Evolutionary conservation across 1,140 invertebrate genomes (phyloP).

Genomic region (Drosophila nasuta): DNA sequence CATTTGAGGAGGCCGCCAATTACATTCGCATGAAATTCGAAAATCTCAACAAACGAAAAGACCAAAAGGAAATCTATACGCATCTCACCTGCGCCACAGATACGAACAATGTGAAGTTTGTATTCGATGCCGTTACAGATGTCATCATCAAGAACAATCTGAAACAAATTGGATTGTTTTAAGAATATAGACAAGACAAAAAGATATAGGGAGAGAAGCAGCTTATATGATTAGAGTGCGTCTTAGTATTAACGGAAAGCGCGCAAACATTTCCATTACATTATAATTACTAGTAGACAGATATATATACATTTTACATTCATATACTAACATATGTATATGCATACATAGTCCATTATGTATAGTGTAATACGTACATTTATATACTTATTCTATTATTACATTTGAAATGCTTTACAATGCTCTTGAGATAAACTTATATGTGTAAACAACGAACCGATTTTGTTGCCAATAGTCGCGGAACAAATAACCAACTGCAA

Average conservation of each 20-base stretch:
- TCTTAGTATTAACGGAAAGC: constrained; percentile 77
- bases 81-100: constrained; percentile 97
- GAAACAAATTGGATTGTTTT: constrained; percentile 93
- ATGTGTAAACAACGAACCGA: constrained; percentile 52
- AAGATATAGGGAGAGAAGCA: constrained; percentile 1
- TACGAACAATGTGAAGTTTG: constrained; percentile 96
- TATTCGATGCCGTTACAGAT: constrained; percentile 96
- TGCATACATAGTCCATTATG: constrained; percentile 23
- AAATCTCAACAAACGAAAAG: constrained; percentile 93
- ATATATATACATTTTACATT: constrained; percentile 18
- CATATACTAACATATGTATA: background rate
- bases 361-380: constrained; percentile 22
- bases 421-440: constrained; percentile 48
- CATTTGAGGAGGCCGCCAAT: constrained; percentile 93
- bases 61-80: constrained; percentile 96
- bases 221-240: constrained; percentile 53
- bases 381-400: constrained; percentile 11
- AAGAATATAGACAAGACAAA: constrained; percentile 26
- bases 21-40: constrained; percentile 97
- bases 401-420: constrained; percentile 63
- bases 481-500: constrained; percentile 69
- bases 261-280: constrained; percentile 71
- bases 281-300: constrained; percentile 12
- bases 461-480: constrained; percentile 79
- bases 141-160: constrained; percentile 97